These are phyloP conservation scores for Acanthaster planci DNA, from an alignment of 35 echinoderm and acorn worm species.

Conservation along the genomic window DNA sequence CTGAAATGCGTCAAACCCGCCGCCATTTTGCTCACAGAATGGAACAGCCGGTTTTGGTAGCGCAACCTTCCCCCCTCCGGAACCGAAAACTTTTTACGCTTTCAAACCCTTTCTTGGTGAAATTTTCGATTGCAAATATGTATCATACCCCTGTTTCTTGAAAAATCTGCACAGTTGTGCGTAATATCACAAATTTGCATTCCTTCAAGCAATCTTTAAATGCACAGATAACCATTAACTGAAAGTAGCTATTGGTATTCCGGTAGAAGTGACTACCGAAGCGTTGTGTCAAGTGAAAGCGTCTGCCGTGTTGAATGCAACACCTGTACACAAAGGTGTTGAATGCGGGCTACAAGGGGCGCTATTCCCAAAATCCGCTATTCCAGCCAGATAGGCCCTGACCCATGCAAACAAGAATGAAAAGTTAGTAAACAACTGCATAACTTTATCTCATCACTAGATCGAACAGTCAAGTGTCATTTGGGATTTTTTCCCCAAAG, in stretches of 20 bases:
- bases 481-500: too few relatives aligned
- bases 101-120: not conserved
- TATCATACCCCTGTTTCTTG: too few relatives aligned
- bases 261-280: not conserved
- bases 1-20: not conserved
- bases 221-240: not conserved
- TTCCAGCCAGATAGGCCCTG: too few relatives aligned
- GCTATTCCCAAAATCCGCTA: not conserved
- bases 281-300: slow-evolving; percentile 17
- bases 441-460: too few relatives aligned
- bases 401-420: too few relatives aligned
- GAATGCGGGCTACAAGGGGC: not conserved
- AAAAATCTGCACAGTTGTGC: too few relatives aligned
- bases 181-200: not conserved
- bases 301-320: not conserved
- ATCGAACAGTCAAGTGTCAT: too few relatives aligned
- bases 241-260: not conserved
- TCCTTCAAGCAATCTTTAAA: not conserved
- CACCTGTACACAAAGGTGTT: slow-evolving; percentile 1
- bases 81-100: not conserved
- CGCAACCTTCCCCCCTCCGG: not conserved
- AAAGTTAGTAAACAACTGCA: too few relatives aligned
- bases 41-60: slow-evolving; percentile 1
- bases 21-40: slow-evolving; percentile 17
- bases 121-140: not conserved